Base-by-base conservation (phyloP, 2,888 invertebrate species). In the Uloborus plumipes region DNA sequence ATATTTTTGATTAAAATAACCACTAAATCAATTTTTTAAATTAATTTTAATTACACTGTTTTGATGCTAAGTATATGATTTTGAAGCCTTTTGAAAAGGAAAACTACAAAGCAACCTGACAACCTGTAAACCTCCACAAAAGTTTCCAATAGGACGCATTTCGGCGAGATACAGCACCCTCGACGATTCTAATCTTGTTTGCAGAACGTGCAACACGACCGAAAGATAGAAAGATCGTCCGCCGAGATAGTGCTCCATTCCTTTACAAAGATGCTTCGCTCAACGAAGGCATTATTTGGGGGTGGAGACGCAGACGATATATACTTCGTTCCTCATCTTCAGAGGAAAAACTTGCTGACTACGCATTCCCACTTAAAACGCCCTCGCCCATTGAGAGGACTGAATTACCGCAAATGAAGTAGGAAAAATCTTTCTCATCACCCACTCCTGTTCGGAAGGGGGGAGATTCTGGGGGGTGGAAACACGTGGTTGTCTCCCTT, bases 361-460 rank as follows among this genome's bases (percentile, higher is more conserved):
- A 20, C 20, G 65, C 65, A 65, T 65, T 20, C 49, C 50, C 20
- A 64, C 64, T 65, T 65, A 65, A 49, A 65, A 65, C 65, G 65
- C 18, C 64, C 16, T 26, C 59, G 4, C 59, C 59, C 59, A 20
- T 49, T 66, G 18, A 51, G 22, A 50, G 2, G 65, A 65, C 26
- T 66, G 51, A 50, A 66, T 50, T 51, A 74, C 79, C 79, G 72
- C 79, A 73, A 79, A 73, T 79, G 79, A 73, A 79, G 79, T 73
- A 67, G 79, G 79, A 73, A 79, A 79, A 79, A 31, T 55, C 51
- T 61, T 39, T 47, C 72, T 66, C 64, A 62, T 77, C 70, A 70
- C 62, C 64, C 66, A 39, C 66, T 76, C 39, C 11, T 47, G 50
- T 61, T 61, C 18, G 26, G 49, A 59, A 16, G 20, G 73, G 16